Evolutionary conservation across 2,888 invertebrate species (phyloP), one percentile per base, ranked within the genome.

Genomic region (Pristionchus maxplancki): DNA sequence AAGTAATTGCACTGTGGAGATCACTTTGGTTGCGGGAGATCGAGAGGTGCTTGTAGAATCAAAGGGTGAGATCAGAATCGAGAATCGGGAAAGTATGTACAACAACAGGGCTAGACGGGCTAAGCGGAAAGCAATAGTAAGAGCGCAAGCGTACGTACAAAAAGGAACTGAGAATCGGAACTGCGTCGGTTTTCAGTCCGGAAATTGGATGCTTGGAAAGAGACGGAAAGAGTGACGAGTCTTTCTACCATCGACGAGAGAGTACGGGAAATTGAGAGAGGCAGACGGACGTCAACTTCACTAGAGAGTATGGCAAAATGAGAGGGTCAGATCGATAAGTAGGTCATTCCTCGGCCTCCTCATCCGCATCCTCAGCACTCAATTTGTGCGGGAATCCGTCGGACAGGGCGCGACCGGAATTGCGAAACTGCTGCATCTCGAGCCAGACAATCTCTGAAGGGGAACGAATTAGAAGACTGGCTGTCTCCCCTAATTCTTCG

Each of bases 401-500:
- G 34, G 86, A 87, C 1, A 92, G 86, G 0, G 90, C 89, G 11
- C 91, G 90, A 5, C 90, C 88, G 11, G 91, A 90, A 5, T 44
- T 71, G 50, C 89, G 90, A 89, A 92, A 92, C 15, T 89, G 74
- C n/a, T 90, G 88, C 53, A 93, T 92, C 71, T 93, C 93, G 11
- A 90, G 87, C 93, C 93, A 93, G 31, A 93, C 91, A 17, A 93
- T 89, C 67, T 92, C 93, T 92, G 85, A 89, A 90, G 87, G 28
- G 48, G 67, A 82, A 31, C 15, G 64, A 64, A 31, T 64, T 2
- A 24, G 13, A 71, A n/a, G 71, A 17, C 15, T 58, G 15, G 58
- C 58, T 17, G n/a, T 58, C 15, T 58, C n/a, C 4, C 6, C n/a
- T n/a, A 4, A 58, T 17, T 58, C n/a, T n/a, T n/a, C 58, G 58